Conservation (phyloP, 2,888 invertebrate species). For the Orthonychiurus folsomi region DNA sequence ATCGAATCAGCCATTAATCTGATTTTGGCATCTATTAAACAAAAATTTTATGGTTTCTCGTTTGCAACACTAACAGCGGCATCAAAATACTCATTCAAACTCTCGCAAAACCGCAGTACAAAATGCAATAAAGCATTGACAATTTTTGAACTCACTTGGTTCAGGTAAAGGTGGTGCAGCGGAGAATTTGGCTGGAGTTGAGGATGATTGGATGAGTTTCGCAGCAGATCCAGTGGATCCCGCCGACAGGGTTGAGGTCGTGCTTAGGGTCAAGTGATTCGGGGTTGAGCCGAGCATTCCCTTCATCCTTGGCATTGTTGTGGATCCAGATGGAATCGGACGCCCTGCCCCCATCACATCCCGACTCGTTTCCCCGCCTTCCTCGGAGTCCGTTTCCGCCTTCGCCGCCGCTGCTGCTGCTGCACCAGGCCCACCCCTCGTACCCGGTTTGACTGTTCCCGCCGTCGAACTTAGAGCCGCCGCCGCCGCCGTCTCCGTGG, state of each 20-base stretch:
- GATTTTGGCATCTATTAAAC: too few relatives aligned
- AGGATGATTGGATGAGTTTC: conserved; percentile 47
- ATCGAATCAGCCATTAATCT: too few relatives aligned
- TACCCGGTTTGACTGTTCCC: conserved; percentile 42
- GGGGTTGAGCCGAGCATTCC: conserved; percentile 76
- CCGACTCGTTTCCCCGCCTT: conserved; percentile 30
- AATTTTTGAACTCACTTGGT: conserved; percentile 32
- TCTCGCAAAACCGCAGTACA: neutral
- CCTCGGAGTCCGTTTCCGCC: conserved; percentile 32
- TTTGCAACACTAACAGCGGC: too few relatives aligned
- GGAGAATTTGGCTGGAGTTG: conserved; percentile 43
- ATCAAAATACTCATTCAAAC: too few relatives aligned
- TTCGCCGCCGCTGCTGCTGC: neutral
- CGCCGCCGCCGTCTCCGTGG: conserved; percentile 13
- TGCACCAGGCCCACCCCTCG: conserved; percentile 42
- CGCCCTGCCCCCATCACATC: conserved; percentile 38
- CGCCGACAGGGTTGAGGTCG: conserved; percentile 85
- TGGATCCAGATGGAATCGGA: conserved; percentile 50
- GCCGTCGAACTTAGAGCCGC: neutral
- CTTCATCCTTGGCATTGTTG: conserved; percentile 45
- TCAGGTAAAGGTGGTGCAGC: conserved; percentile 39
- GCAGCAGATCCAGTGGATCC: conserved; percentile 67
- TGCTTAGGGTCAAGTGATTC: conserved; percentile 86
- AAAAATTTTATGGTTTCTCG: too few relatives aligned
- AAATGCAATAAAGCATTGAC: neutral